Evolutionary conservation across 2,888 invertebrate species (phyloP), one percentile per base, ranked within the genome.

Genomic region (Onchidella celtica): DNA sequence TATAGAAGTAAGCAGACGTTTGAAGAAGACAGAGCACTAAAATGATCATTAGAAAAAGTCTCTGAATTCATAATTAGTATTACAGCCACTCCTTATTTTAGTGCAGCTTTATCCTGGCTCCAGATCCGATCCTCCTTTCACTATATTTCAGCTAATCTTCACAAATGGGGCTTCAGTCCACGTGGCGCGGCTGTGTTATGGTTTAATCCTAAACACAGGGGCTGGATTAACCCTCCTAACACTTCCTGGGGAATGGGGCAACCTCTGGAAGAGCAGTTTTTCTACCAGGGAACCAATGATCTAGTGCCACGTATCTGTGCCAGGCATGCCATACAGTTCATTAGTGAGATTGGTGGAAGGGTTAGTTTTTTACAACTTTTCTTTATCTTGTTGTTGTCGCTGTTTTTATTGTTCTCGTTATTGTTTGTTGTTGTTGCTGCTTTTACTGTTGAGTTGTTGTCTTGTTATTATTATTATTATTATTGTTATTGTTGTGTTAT

Each of bases 101-200:
- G n/a, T n/a, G n/a, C n/a, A n/a, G n/a, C n/a, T n/a, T n/a, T n/a
- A n/a, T n/a, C n/a, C n/a, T n/a, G n/a, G n/a, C n/a, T n/a, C n/a
- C n/a, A n/a, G n/a, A n/a, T n/a, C n/a, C n/a, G n/a, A n/a, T n/a
- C n/a, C n/a, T n/a, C n/a, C n/a, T 38, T 34, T 29, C 29, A 24
- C 27, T 29, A 21, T 24, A 27, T 27, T 79, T n/a, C 76, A 92
- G 92, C 91, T 14, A 92, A 91, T 78, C 76, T 92, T 0, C 91
- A 92, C 85, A 92, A 92, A 82, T 92, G 92, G 92, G 76, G 85
- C 61, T 92, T 84, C 82, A 83, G 89, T 6, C 91, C 91, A 0
- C 85, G 89, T 21, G 89, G 91, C 3, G 90, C 90, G 72, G 91
- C 92, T 36, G 69, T 92, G 32, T 79, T 92, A 59, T 91, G 89